Conservation (phyloP, 2,888 invertebrate genomes). For the Amphimallon solstitiale region DNA sequence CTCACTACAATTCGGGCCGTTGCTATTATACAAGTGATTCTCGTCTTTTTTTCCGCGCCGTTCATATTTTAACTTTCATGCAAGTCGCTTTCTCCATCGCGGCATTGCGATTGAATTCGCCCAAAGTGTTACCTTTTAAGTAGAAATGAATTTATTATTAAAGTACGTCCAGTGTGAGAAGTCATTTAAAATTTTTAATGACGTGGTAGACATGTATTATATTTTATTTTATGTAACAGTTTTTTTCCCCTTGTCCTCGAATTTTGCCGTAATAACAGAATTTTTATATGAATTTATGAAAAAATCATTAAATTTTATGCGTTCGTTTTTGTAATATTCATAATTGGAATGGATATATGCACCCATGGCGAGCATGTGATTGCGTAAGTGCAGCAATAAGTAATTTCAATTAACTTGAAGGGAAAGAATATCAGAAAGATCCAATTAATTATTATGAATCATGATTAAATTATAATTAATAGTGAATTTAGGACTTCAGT, state of each 20-base stretch:
- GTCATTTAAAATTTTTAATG: constrained; percentile 29
- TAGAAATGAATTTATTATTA: constrained; percentile 40
- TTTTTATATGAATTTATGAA: not conserved
- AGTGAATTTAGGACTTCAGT: no score
- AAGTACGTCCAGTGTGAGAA: constrained; percentile 30
- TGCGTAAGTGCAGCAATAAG: no score
- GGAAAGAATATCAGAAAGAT: no score
- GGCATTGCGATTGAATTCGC: constrained; percentile 32
- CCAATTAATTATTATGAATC: no score
- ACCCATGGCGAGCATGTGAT: no score
- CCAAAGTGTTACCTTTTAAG: constrained; percentile 38
- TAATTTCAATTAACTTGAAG: no score
- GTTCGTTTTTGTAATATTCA: no score
- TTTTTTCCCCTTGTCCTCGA: constrained; percentile 6
- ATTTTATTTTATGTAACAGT: constrained; percentile 30
- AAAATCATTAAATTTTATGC: no score
- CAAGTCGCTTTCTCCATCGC: constrained; percentile 35
- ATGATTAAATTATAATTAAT: no score
- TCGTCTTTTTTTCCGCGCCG: constrained; percentile 23
- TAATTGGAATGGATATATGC: no score
- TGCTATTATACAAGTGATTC: constrained; percentile 8
- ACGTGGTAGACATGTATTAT: constrained; percentile 4
- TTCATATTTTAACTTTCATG: constrained; percentile 24
- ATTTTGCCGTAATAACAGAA: not conserved
- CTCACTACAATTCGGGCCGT: not conserved